Evolutionary conservation across 1,140 invertebrate species (phyloP).

Genomic region (Drosophila malerkotliana): DNA sequence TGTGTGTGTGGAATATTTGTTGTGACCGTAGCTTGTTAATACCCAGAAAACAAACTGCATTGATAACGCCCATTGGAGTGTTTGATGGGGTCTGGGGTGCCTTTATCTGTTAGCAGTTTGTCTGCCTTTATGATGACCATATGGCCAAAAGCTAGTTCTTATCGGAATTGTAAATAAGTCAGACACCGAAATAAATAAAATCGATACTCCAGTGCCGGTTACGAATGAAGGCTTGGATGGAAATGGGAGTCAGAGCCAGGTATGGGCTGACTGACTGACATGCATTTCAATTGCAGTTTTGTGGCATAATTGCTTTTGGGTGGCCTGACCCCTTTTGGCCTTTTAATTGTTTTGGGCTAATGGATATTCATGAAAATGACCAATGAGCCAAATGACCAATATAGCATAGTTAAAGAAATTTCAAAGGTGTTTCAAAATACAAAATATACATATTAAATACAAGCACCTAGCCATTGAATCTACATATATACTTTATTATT

Average conservation of each 20-base stretch:
- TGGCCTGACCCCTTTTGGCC: conserved; percentile 3
- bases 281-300: conserved; percentile 31
- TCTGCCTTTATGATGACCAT: conserved; percentile 46
- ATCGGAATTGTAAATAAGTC: conserved; percentile 35
- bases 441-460: not conserved
- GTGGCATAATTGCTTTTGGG: conserved; percentile 71
- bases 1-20: conserved; percentile 12
- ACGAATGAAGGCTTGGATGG: conserved; percentile 47
- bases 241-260: conserved; percentile 58
- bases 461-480: not conserved
- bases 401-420: not conserved
- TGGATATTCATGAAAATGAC: conserved; percentile 52
- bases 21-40: conserved; percentile 25
- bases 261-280: conserved; percentile 46
- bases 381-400: conserved; percentile 7
- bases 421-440: not conserved
- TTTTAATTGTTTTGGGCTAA: conserved; percentile 32
- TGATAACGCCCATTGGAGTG: conserved; percentile 19
- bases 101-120: conserved; percentile 50
- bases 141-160: conserved; percentile 30
- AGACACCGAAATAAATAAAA: not conserved
- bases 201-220: not conserved
- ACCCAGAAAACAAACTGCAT: conserved; percentile 47
- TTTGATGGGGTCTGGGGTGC: not conserved
- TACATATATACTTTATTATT: not conserved